phyloP scores from a whole-genome alignment of 1,140 invertebrate species.

The Rhopalosiphum padi region DNA sequence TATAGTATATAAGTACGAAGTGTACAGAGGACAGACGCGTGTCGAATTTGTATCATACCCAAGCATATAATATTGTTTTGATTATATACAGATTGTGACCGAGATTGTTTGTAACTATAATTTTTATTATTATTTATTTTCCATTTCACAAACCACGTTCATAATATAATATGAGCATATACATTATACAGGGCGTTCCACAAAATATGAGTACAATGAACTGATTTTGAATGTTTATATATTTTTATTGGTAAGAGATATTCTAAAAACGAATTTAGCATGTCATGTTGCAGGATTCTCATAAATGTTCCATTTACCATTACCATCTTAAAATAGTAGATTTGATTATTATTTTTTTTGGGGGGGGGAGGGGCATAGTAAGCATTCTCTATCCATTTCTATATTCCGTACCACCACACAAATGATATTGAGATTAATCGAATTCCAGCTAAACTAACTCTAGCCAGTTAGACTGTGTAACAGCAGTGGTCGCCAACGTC shows the following conservation, averaged over 20 bases:
- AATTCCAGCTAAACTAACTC: neutral
- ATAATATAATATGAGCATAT: neutral
- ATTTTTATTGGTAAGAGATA: neutral
- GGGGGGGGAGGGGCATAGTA: no score
- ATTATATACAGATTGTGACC: neutral
- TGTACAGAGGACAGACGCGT: neutral
- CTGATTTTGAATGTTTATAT: neutral
- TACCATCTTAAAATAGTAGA: neutral
- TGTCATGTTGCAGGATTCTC: neutral
- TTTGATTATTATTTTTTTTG: neutral
- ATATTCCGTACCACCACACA: no score
- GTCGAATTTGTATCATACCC: neutral
- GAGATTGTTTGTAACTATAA: neutral
- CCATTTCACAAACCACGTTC: neutral
- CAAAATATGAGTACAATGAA: neutral
- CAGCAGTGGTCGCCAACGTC: no score
- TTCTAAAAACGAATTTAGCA: neutral
- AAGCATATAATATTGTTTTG: neutral
- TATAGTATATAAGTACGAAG: neutral
- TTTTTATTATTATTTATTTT: conserved; percentile 13
- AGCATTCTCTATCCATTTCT: no score
- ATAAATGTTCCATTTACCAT: neutral
- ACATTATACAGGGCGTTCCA: neutral
- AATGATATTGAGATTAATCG: neutral
- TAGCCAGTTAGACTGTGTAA: neutral